A percentile compares a stretch with the other conserved stretches of the same genome.
phyloP scores from a whole-genome alignment of 2,888 invertebrate species.

The Charanyca ferruginea region DNA sequence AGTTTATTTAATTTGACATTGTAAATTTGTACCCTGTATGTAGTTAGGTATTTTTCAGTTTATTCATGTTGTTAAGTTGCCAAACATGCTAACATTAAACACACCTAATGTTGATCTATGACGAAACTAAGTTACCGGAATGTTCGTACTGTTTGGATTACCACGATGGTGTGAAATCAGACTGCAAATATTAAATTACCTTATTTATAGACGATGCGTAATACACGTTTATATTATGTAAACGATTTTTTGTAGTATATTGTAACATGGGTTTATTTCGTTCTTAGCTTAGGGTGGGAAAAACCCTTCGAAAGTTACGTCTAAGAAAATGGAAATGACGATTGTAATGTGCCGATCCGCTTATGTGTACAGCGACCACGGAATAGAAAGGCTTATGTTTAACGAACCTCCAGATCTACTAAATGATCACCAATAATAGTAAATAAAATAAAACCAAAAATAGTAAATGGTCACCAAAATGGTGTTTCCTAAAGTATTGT shows the following conservation, averaged over 20 bases:
- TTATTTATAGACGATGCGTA: constrained; percentile 10
- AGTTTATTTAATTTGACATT: neutral
- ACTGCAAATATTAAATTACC: constrained; percentile 37
- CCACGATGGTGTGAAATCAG: constrained; percentile 31
- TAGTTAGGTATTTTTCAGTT: constrained; percentile 1
- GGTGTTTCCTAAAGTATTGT: no score
- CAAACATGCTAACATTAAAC: constrained; percentile 31
- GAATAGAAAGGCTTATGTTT: no score
- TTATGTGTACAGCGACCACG: no score
- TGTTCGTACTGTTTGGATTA: constrained; percentile 31
- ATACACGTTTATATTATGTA: neutral
- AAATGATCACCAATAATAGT: no score
- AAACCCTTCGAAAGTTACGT: no score
- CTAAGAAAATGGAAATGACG: no score
- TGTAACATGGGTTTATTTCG: neutral
- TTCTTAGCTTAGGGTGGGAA: no score
- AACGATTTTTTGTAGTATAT: neutral
- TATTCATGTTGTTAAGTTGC: constrained; percentile 11
- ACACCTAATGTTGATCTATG: constrained; percentile 37
- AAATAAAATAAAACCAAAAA: no score
- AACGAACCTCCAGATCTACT: no score
- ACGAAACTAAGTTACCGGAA: constrained; percentile 27
- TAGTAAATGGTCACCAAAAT: no score
- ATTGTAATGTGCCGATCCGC: no score
- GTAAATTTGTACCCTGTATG: neutral